Percentiles rank a stretch among this genome's conserved stretches.
These are phyloP conservation scores for Botia kubotai DNA, from an alignment of 2,797 vertebrate genomes.

Conservation along the genomic window DNA sequence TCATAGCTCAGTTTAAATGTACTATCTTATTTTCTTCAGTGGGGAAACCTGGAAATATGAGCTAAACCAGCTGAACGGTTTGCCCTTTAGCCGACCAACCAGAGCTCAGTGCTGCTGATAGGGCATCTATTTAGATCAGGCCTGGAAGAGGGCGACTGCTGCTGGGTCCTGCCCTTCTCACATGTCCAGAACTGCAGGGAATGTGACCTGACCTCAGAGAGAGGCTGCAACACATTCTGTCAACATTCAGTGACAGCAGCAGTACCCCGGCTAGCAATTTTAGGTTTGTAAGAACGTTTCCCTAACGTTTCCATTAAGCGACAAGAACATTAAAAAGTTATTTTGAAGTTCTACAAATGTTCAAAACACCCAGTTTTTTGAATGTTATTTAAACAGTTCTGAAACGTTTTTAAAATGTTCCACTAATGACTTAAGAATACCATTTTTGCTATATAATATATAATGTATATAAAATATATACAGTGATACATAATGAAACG, in stretches of 20 bases:
- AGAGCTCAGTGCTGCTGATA: slow-evolving; percentile 6
- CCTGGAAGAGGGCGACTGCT: slow-evolving; percentile 62
- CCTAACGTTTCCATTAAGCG: no score
- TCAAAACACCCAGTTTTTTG: no score
- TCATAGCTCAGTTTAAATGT: slow-evolving; percentile 2
- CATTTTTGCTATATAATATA: no score
- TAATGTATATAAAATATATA: no score
- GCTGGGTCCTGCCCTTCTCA: slow-evolving; percentile 81
- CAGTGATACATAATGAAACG: no score
- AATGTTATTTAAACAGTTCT: no score
- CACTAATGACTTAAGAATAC: no score
- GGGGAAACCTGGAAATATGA: slow-evolving; percentile 37
- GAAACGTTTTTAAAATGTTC: no score
- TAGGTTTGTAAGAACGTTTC: no score
- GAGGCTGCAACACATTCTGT: slow-evolving; percentile 64
- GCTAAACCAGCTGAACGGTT: slow-evolving; percentile 1
- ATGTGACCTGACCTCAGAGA: slow-evolving; percentile 74
- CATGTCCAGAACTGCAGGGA: slow-evolving; percentile 78
- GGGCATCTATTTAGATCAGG: slow-evolving; percentile 72
- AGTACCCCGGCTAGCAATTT: not conserved
- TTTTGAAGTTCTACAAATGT: no score
- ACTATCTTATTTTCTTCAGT: not conserved
- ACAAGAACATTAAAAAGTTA: no score
- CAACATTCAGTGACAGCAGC: slow-evolving; percentile 50
- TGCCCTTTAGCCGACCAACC: slow-evolving; percentile 55